A percentile compares a stretch with the other conserved stretches of the same genome.
Conservation (phyloP, 2,797 vertebrate genomes). For the Anguilla megastoma region DNA sequence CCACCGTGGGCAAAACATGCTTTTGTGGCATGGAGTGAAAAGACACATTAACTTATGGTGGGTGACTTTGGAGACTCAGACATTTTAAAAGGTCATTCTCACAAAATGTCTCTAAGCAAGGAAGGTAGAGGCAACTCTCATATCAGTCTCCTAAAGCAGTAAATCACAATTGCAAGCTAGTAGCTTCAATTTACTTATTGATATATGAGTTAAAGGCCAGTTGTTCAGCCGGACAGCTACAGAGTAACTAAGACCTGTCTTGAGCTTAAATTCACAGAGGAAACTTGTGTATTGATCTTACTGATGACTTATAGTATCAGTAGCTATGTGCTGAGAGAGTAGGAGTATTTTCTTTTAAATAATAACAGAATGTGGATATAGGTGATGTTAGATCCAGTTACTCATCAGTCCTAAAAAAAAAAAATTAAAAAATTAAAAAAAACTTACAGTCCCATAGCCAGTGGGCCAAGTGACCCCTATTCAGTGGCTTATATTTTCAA, state of each 20-base stretch:
- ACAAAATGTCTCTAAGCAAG: conserved; percentile 24
- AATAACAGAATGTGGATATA: background rate
- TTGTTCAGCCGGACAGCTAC: conserved; percentile 59
- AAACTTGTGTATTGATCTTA: conserved; percentile 33
- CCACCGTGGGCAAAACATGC: background rate
- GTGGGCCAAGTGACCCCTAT: background rate
- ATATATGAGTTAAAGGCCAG: conserved; percentile 67
- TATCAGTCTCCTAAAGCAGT: background rate
- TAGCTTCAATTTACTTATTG: conserved; percentile 71
- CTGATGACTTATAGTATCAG: conserved; percentile 35
- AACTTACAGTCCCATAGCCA: background rate
- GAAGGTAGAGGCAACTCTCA: background rate
- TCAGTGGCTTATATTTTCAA: background rate
- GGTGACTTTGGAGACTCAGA: background rate
- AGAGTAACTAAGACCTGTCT: conserved; percentile 44
- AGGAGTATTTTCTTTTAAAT: background rate
- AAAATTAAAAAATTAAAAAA: no score
- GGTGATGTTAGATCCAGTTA: background rate
- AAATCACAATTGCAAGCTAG: background rate
- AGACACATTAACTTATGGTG: background rate
- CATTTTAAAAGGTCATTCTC: background rate
- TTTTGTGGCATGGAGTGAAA: background rate
- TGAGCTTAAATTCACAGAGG: conserved; percentile 58
- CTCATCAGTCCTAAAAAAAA: background rate
- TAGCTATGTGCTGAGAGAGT: background rate